Evolutionary conservation across 2,113 vertebrate species (phyloP).

Genomic region (Solenodon paradoxus): DNA sequence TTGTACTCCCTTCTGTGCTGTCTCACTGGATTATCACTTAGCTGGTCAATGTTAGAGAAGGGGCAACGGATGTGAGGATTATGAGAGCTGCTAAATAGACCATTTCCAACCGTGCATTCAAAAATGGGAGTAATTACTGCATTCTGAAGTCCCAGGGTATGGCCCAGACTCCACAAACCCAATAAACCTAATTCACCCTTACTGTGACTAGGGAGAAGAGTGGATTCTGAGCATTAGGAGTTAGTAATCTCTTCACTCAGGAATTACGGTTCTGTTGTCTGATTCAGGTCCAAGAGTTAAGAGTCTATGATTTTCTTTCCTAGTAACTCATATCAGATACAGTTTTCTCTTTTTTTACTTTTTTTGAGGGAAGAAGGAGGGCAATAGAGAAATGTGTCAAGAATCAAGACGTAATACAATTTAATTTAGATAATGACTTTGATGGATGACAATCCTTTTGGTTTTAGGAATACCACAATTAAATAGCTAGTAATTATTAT

Average conservation of each 20-base stretch:
- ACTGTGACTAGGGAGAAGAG: background rate
- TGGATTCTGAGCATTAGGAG: background rate
- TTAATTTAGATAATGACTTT: background rate
- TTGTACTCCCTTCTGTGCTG: background rate
- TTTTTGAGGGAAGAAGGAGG: background rate
- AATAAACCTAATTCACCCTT: background rate
- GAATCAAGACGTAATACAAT: too few relatives aligned
- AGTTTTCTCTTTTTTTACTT: background rate
- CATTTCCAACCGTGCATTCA: background rate
- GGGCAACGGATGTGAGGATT: background rate
- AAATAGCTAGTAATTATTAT: background rate
- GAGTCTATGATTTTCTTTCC: background rate
- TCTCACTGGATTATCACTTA: background rate
- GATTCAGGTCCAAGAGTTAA: background rate
- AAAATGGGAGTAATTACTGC: background rate
- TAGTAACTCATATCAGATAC: background rate
- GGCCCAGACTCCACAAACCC: background rate
- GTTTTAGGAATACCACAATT: background rate
- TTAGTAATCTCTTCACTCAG: background rate
- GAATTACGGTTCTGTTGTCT: background rate
- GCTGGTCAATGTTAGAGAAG: background rate
- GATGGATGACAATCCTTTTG: background rate
- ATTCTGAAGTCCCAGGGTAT: background rate
- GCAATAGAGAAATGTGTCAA: background rate
- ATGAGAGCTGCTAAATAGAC: background rate